Base-by-base conservation (phyloP, 2,797 vertebrate species). In the Pangasius sanitwongsei region DNA sequence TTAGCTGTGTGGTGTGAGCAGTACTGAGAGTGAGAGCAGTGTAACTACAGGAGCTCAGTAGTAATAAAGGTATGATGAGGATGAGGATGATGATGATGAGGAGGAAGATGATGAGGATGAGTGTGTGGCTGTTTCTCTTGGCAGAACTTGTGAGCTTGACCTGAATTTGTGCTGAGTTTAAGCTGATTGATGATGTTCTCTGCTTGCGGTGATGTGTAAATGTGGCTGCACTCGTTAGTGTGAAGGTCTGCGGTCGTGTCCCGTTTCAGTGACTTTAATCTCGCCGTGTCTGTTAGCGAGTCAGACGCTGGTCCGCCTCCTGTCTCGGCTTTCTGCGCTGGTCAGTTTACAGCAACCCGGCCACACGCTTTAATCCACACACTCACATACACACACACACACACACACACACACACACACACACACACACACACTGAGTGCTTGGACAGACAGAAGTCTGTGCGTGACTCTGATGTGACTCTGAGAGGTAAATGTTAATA, bases 311-410 rank as follows among this genome's bases (percentile, higher is more conserved):
- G 48, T 69, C 80, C 88, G 83, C 25, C 0, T 63, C 28, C 74
- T 87, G 87, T 83, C 92, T 91, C 85, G 77, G 83, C 83, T 90
- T 87, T 85, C 81, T 48, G 55, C 44, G 48, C 77, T 41, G 89
- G 82, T 84, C 87, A 83, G 80, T 86, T 87, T 77, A 83, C 59
- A 18, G 31, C 55, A 48, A 72, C 37, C 23, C n/a, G 6, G 3
- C 20, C 23, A 55, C n/a, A 80, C 4, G 18, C 83, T 65, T 65
- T 65, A 65, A 84, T 84, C 61, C 41, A 12, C 53, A 50, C 31
- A 41, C 28, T 1, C 59, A 18, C 57, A n/a, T 28, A 15, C n/a
- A 16, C 31, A 34, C 67, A 34, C 67, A 18, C 67, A 23, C 70
- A 16, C 37, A 25, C 37, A 34, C 44, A 48, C 74, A 77, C 37